Base-by-base conservation (phyloP, 2,888 invertebrate genomes). In the Nephrotoma appendiculata region DNA sequence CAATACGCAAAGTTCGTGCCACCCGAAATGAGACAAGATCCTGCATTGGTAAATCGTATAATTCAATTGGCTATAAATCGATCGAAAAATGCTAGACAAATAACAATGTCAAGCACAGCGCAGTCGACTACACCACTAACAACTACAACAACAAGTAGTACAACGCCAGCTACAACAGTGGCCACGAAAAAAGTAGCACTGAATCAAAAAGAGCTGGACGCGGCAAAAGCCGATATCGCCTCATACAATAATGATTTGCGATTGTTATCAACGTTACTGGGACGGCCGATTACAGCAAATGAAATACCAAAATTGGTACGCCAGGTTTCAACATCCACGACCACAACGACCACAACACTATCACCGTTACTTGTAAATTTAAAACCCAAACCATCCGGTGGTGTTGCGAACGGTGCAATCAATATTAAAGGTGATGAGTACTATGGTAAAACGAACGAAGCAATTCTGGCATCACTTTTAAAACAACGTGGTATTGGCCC, bases 401-500 rank as follows among this genome's bases (percentile, higher is more conserved):
- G 89, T 89, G 88, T 88, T 88, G 48, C 87, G 87, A 71, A 88
- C 12, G 87, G 87, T 6, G 87, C 87, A 5, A 42, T 41, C 11
- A 43, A 4, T 43, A 19, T 43, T 15, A 43, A 43, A 43, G 43
- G 19, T 7, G 15, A 43, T 6, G 52, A 86, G 15, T 88, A 88
- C n/a, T 94, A 92, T 87, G 94, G 94, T 12, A 93, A 94, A 89
- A 94, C 93, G 87, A 94, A 95, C 89, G 95, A 95, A 88, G 95
- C 95, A 0, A 91, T 95, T 88, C 92, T 95, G 42, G 95, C 95
- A 0, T 94, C 95, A 3, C 91, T 95, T 87, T 91, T 95, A 86
- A 95, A 95, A 91, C 94, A 95, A 89, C 94, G 95, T 89, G 95
- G 95, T 71, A 95, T 95, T 88, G 95, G 94, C 87, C 95, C 96